phyloP scores from a whole-genome alignment of 1,140 invertebrate species.

The Lysiphlebus fabarum region DNA sequence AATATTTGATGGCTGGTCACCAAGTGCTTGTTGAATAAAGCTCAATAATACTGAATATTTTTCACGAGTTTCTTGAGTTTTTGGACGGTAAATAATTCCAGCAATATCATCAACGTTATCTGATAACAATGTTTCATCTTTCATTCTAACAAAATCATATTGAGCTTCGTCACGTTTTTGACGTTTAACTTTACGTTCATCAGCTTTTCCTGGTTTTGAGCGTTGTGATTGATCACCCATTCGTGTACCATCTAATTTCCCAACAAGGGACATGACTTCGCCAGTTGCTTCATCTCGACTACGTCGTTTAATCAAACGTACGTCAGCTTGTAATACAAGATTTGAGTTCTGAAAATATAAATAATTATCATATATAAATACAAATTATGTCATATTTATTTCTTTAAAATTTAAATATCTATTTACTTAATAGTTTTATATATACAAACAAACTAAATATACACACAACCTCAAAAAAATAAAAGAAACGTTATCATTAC shows the following conservation, averaged over 20 bases:
- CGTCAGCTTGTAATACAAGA: constrained; percentile 98
- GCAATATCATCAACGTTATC: constrained; percentile 90
- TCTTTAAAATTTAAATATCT: background rate
- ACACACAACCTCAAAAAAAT: constrained; percentile 5
- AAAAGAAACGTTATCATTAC: constrained; percentile 1
- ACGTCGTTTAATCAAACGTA: constrained; percentile 92
- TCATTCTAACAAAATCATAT: constrained; percentile 88
- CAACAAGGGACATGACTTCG: constrained; percentile 92
- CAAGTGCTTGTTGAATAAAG: constrained; percentile 96
- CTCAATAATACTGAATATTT: constrained; percentile 95
- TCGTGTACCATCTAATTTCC: constrained; percentile 84
- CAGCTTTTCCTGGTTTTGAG: constrained; percentile 81
- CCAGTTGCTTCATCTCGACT: constrained; percentile 98
- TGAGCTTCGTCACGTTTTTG: constrained; percentile 88
- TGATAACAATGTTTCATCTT: constrained; percentile 79
- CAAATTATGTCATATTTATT: background rate
- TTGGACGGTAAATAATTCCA: constrained; percentile 92
- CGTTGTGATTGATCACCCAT: constrained; percentile 95
- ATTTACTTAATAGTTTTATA: background rate
- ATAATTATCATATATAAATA: background rate
- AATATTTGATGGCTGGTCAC: constrained; percentile 95
- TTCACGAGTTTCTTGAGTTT: constrained; percentile 95
- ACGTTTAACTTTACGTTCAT: constrained; percentile 87
- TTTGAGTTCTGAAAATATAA: constrained; percentile 87
- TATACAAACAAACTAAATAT: background rate